Conservation (phyloP, 2,888 invertebrate species). For the Adelognathus sp. region DNA sequence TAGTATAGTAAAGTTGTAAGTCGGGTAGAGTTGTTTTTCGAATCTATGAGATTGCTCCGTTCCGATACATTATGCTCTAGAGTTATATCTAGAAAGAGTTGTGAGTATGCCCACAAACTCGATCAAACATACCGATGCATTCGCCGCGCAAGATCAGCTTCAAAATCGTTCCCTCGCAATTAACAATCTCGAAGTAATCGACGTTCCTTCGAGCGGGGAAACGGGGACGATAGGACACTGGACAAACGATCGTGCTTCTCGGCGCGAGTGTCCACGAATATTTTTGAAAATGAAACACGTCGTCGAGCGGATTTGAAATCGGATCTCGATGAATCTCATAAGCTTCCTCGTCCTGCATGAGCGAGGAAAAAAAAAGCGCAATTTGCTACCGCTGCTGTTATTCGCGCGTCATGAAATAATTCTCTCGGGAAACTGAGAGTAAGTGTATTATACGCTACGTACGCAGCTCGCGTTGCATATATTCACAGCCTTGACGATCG, state of each 20-base stretch:
- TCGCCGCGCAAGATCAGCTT: slow-evolving; percentile 73
- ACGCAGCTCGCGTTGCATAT: slow-evolving; percentile 70
- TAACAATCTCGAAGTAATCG: slow-evolving; percentile 76
- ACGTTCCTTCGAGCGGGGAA: slow-evolving; percentile 70
- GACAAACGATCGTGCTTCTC: slow-evolving; percentile 67
- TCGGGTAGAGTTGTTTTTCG: too few species aligned
- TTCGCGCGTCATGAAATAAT: background rate
- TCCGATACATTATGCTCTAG: too few species aligned
- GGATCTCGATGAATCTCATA: slow-evolving; percentile 72
- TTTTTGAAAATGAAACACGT: slow-evolving; percentile 75
- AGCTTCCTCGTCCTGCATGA: slow-evolving; percentile 65
- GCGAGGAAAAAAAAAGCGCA: background rate
- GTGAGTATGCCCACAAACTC: too few species aligned
- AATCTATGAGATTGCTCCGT: too few species aligned
- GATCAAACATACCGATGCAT: slow-evolving; percentile 72
- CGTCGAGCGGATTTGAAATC: slow-evolving; percentile 74
- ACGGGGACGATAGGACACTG: slow-evolving; percentile 76
- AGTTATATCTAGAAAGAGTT: too few species aligned
- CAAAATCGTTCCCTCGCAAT: slow-evolving; percentile 63
- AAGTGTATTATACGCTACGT: too few species aligned
- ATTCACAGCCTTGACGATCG: slow-evolving; percentile 66
- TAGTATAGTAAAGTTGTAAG: too few species aligned
- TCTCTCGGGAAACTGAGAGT: background rate
- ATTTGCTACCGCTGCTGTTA: background rate
- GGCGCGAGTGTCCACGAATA: slow-evolving; percentile 71